These are phyloP conservation scores for Artibeus lituratus DNA, from an alignment of 2,797 vertebrate species.

Conservation along the genomic window DNA sequence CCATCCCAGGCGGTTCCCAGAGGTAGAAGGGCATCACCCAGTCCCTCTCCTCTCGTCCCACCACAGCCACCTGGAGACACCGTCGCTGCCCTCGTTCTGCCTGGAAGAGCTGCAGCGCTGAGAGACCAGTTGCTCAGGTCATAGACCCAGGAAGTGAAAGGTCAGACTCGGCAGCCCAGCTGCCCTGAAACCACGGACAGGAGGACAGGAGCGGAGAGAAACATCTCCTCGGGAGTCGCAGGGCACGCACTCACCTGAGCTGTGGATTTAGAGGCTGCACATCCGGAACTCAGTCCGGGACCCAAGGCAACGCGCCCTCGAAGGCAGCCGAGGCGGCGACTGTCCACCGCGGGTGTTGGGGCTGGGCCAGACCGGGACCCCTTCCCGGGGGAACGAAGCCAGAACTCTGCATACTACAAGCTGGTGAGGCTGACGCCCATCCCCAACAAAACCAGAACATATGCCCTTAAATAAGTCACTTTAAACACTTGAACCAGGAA, in stretches of 20 bases:
- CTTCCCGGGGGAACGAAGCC: not conserved
- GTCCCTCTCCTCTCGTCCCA: not conserved
- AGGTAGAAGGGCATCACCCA: rapidly evolving
- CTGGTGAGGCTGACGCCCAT: not conserved
- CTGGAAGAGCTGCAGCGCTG: not conserved
- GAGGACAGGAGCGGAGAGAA: not conserved
- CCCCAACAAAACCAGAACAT: not conserved
- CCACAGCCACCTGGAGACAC: not conserved
- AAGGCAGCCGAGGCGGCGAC: not conserved
- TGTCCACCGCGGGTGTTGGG: rapidly evolving
- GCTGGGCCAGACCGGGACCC: not conserved
- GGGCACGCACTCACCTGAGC: not conserved
- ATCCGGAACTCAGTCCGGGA: not conserved
- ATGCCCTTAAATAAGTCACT: not conserved
- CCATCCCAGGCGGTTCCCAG: not conserved
- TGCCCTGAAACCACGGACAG: not conserved
- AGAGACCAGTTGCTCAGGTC: not conserved
- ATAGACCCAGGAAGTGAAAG: not conserved
- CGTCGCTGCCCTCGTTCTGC: not conserved
- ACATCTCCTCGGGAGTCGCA: rapidly evolving
- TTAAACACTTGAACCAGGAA: not conserved
- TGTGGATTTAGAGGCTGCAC: too few relatives aligned
- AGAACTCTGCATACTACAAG: not conserved
- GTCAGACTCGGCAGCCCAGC: not conserved
- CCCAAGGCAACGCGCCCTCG: not conserved